These are phyloP conservation scores for Mormyrops boulengeri DNA, from an alignment of 2,797 vertebrate species.

Conservation along the genomic window DNA sequence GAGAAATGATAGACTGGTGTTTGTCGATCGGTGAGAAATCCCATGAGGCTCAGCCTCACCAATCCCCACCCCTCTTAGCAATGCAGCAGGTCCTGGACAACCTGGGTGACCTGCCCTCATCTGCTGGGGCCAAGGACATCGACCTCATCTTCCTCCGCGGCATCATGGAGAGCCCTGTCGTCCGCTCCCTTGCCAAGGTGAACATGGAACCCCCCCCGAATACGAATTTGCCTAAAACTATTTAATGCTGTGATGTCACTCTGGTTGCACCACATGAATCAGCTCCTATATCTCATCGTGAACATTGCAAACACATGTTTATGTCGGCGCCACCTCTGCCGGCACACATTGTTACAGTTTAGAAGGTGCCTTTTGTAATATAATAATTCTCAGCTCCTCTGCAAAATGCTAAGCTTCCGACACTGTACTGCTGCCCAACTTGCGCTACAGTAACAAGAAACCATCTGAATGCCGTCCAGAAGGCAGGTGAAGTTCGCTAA, in stretches of 20 bases:
- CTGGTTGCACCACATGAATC: neutral
- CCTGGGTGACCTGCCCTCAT: conserved; percentile 72
- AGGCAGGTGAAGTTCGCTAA: neutral
- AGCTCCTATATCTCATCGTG: neutral
- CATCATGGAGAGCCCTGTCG: conserved; percentile 95
- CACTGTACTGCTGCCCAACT: neutral
- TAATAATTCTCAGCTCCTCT: neutral
- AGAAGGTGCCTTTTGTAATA: neutral
- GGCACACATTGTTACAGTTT: neutral
- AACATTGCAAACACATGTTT: neutral
- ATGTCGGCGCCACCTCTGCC: neutral
- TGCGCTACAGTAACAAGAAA: neutral
- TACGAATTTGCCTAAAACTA: neutral
- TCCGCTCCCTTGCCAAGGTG: conserved; percentile 81
- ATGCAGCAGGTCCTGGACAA: conserved; percentile 95
- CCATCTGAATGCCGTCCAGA: neutral
- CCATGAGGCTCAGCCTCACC: neutral
- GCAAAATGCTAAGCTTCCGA: neutral
- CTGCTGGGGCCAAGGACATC: conserved; percentile 87
- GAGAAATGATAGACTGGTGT: neutral
- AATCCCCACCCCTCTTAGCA: conserved; percentile 55
- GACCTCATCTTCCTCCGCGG: conserved; percentile 96
- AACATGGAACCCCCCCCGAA: conserved; percentile 36
- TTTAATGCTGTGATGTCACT: neutral
- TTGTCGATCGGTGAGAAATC: neutral